A percentile compares a stretch with the other conserved stretches of the same genome.
Conservation (phyloP, 92 coral and sea anemone species). For the Anthopleura xanthogrammica region DNA sequence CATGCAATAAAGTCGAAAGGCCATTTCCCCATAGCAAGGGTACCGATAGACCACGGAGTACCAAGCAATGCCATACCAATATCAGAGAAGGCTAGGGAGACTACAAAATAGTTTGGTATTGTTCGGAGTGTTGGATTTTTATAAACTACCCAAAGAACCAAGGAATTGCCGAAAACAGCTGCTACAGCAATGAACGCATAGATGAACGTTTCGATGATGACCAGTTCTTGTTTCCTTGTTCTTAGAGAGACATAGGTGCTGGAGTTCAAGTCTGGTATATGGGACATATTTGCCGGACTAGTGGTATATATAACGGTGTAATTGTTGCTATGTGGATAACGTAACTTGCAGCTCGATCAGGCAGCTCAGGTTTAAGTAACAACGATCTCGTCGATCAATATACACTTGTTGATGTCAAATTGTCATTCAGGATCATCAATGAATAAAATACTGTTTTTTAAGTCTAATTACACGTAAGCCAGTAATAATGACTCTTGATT, state of each 20-base stretch:
- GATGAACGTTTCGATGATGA: not conserved
- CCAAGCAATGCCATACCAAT: slow-evolving; percentile 33
- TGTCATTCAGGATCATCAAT: too few species aligned
- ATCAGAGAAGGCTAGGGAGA: slow-evolving; percentile 46
- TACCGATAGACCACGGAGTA: slow-evolving; percentile 46
- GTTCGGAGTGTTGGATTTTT: slow-evolving; percentile 40
- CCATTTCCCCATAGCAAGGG: slow-evolving; percentile 35
- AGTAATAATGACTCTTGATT: too few species aligned
- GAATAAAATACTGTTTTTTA: too few species aligned
- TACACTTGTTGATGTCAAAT: too few species aligned
- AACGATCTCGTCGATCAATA: too few species aligned
- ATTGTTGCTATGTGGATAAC: too few species aligned
- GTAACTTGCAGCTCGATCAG: too few species aligned
- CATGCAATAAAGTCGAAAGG: slow-evolving; percentile 24
- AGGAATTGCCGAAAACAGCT: slow-evolving; percentile 36
- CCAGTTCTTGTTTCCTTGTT: not conserved
- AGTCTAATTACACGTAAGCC: too few species aligned
- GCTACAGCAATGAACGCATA: slow-evolving; percentile 20
- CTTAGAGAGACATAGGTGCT: not conserved
- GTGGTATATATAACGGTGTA: too few species aligned
- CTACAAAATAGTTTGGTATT: slow-evolving; percentile 42
- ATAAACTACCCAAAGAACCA: slow-evolving; percentile 44
- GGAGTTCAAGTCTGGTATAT: not conserved
- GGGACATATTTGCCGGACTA: not conserved
- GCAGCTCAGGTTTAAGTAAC: too few species aligned